Evolutionary conservation across 2,797 vertebrate genomes (phyloP), one percentile per base, ranked within the genome.

Genomic region (Pseudotriccus pelzelni): DNA sequence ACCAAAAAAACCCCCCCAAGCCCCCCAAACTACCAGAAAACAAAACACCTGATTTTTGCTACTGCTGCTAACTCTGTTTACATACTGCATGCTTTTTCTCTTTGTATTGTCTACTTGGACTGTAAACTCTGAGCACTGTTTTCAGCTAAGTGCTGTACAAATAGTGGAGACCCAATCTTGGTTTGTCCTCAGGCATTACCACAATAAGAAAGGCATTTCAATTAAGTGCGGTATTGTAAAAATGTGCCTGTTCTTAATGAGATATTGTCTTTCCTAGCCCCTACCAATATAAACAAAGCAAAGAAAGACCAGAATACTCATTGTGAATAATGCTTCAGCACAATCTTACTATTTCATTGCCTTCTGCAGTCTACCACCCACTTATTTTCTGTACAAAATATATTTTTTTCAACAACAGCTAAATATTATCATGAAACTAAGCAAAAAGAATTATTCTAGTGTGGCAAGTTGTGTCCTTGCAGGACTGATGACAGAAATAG

Each of bases 181-280:
- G 22, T 87, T 82, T 84, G 37, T 76, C 84, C 44, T 76, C 24
- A 19, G 63, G 36, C n/a, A 82, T 67, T 85, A 28, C 60, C 47
- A 41, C 55, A 95, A 55, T 49, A 91, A 91, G 84, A 94, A 91
- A 83, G 16, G 14, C 30, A 55, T 89, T 91, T 94, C 87, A 63
- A 25, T 82, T 85, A 52, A 77, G n/a, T 24, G 20, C 16, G 66
- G 22, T 47, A 50, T 79, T 12, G 2, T 87, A 89, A 95, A 83
- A 76, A 76, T 83, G 44, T 70, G 28, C 49, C 49, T 70, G 21
- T 50, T 84, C 41, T 56, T 70, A 89, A 67, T 55, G 50, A 83
- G 25, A 67, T 23, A 37, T 70, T 91, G 77, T 80, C 68, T 94
- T 88, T 84, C 39, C 44, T 66, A 66, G 21, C 41, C 69, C 34